Evolutionary conservation across 2,113 vertebrate genomes (phyloP), one percentile per base, ranked within the genome.

Genomic region (Athene noctua): DNA sequence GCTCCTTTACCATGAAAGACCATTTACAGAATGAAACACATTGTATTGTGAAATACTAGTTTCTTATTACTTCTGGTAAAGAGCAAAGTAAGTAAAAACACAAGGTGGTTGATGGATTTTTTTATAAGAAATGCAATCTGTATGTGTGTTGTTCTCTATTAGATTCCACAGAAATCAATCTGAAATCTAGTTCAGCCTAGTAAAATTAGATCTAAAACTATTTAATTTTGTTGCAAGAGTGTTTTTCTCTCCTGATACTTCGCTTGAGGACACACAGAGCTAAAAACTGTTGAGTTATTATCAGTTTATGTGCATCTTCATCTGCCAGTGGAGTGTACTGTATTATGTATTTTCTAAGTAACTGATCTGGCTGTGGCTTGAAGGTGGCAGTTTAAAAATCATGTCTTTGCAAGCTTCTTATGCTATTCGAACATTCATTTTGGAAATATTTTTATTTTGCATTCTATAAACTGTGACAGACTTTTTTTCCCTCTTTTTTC

Each of bases 121-220:
- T 97, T 97, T 96, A 87, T 82, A 92, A 96, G 94, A 96, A 94
- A 94, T 91, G 91, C 86, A 86, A 80, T 29, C 78, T 57, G 40
- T 86, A 73, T 90, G 42, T 84, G 85, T 94, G 96, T 82, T 92
- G 54, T 79, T 98, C 82, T 97, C 92, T 96, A 95, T 97, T 97
- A 97, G 90, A 97, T 97, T 97, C 82, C 91, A 95, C 82, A 89
- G 95, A 98, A 98, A 98, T 98, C 97, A 97, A 98, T 98, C 95
- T 96, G 88, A 97, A 97, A 96, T 96, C 98, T 96, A 94, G 94
- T 97, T 97, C 95, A 96, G 94, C 75, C 94, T 90, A 96, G 97
- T 95, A 96, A 98, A 98, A 98, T 98, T 98, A 97, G 97, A 98
- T 98, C 97, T 97, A 97, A 98, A 98, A 97, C 94, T 94, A 92